A percentile compares a stretch with the other conserved stretches of the same genome.
Evolutionary conservation across 2,113 vertebrate species (phyloP).

Genomic region (Nannospalax galili): DNA sequence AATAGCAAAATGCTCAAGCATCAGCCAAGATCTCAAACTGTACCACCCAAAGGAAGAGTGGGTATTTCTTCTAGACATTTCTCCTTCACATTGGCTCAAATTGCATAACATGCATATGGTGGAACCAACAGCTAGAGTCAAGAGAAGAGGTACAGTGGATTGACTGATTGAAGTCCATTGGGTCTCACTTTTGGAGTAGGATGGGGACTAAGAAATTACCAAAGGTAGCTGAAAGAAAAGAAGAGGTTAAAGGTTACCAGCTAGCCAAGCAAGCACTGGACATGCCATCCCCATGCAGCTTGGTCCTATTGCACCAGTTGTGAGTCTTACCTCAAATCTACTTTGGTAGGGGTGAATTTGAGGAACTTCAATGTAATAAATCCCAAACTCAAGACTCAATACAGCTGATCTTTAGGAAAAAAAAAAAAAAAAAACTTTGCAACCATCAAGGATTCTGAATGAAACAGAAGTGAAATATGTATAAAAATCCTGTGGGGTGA

Average conservation of each 20-base stretch:
- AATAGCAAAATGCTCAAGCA: neutral
- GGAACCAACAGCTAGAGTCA: neutral
- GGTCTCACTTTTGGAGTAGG: neutral
- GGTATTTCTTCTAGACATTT: neutral
- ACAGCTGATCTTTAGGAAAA: conserved; percentile 28
- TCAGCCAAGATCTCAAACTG: neutral
- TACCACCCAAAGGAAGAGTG: neutral
- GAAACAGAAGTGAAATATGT: conserved; percentile 48
- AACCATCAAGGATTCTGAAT: conserved; percentile 51
- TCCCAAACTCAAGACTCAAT: conserved; percentile 14
- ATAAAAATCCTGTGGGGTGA: conserved; percentile 40
- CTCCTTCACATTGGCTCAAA: neutral
- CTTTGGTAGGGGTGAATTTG: neutral
- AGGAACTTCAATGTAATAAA: conserved; percentile 24
- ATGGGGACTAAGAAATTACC: neutral
- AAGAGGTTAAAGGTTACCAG: neutral
- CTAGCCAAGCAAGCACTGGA: neutral
- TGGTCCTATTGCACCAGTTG: neutral
- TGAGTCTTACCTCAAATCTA: conserved; percentile 14
- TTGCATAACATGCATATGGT: neutral
- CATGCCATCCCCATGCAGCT: neutral
- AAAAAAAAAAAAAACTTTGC: conserved; percentile 24
- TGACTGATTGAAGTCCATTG: neutral
- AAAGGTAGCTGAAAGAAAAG: neutral
- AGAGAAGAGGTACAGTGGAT: neutral